Evolutionary conservation across 2,888 invertebrate species (phyloP), one percentile per base, ranked within the genome.

Genomic region (Fragum whitleyi): DNA sequence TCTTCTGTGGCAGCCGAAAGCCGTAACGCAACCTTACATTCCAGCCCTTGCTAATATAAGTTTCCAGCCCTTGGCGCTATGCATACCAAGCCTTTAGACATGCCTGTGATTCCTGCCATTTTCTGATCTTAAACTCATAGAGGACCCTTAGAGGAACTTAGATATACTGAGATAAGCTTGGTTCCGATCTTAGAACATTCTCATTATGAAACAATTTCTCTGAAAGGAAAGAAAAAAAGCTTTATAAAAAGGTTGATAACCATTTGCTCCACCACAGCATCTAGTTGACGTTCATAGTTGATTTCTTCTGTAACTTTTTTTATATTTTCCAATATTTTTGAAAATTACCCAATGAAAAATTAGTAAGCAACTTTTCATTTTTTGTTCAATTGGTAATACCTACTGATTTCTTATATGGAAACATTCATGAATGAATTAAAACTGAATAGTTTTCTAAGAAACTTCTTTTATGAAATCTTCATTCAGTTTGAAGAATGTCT

Each of bases 161-260:
- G 47, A 47, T 47, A 47, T 47, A 74, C 74, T 65, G 51, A 29
- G 73, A 61, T 65, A 65, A 21, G 9, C 47, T 53, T 74, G 67
- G 67, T 21, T 36, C 65, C 36, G 36, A 36, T 53, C 57, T 73
- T 61, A 61, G 28, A 42, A 61, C 39, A 42, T 26, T n/a, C 65
- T 74, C 36, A 74, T 65, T 23, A 67, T 39, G 74, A 74, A 21
- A 53, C 29, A 26, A 74, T 55, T 74, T 51, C 65, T 74, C 74
- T 74, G 74, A 74, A 74, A 74, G 67, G 65, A 74, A 74, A 74
- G 47, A 67, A 51, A 65, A 65, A 42, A 39, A 26, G 65, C n/a
- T 47, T 47, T 5, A 47, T 5, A 47, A 47, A 47, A 16, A 47
- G 47, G 47, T 47, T 36, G 3, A 36, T 36, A n/a, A n/a, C n/a